Conservation (phyloP, 2,888 invertebrate genomes). For the Xestia c-nigrum region DNA sequence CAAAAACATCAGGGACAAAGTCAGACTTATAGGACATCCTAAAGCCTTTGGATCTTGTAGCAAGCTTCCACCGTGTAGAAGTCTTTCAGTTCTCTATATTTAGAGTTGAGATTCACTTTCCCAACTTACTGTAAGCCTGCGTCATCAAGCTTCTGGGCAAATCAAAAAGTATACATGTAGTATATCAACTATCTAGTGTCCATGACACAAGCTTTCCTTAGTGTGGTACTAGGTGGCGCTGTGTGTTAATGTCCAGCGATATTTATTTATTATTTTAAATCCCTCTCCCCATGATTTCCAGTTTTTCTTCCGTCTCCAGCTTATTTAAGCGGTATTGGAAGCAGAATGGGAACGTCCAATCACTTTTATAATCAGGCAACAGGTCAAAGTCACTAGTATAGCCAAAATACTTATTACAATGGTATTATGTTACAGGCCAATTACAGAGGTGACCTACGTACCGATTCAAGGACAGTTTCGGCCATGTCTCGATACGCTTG, state of each 20-base stretch:
- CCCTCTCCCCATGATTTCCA: background rate
- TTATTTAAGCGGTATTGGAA: background rate
- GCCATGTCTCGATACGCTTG: slow-evolving; percentile 50
- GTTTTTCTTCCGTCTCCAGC: background rate
- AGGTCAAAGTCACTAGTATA: background rate
- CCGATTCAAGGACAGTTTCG: slow-evolving; percentile 61
- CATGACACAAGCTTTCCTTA: too few species aligned
- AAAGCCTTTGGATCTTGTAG: background rate
- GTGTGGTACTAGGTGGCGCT: too few species aligned
- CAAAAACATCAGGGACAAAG: background rate
- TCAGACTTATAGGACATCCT: background rate
- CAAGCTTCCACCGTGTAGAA: background rate
- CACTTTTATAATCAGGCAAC: too few species aligned
- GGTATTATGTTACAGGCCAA: slow-evolving; percentile 11
- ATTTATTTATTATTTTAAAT: too few species aligned
- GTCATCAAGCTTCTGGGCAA: background rate
- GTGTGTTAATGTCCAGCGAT: too few species aligned
- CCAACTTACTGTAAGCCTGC: background rate
- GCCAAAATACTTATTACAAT: slow-evolving; percentile 26
- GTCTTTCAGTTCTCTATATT: background rate
- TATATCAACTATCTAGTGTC: too few species aligned
- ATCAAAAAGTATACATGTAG: too few species aligned
- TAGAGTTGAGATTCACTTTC: too few species aligned
- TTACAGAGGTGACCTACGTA: slow-evolving; percentile 51
- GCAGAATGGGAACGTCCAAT: background rate